A percentile compares a stretch with the other conserved stretches of the same genome.
phyloP scores from a whole-genome alignment of 2,797 vertebrate genomes.

The Coranthus polyacanthus region DNA sequence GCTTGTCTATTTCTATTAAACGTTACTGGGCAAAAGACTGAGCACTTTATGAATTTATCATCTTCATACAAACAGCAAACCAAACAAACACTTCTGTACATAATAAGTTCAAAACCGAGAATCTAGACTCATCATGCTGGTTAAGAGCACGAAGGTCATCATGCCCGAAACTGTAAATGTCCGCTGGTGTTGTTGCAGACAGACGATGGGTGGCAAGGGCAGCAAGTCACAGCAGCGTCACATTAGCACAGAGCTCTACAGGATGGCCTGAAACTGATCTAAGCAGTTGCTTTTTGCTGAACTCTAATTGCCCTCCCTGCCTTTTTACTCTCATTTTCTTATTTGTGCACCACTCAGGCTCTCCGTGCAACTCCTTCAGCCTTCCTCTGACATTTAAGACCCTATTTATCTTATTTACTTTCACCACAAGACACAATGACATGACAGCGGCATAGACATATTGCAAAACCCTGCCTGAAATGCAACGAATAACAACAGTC shows the following conservation, averaged over 20 bases:
- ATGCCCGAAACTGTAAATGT: constrained; percentile 59
- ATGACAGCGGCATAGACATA: not conserved
- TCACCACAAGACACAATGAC: not conserved
- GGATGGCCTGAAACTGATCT: constrained; percentile 57
- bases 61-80: constrained; percentile 7
- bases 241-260: constrained; percentile 33
- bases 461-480: not conserved
- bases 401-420: not conserved
- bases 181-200: constrained; percentile 49
- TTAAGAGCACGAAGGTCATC: constrained; percentile 56
- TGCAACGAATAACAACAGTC: too few relatives aligned
- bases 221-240: constrained; percentile 59
- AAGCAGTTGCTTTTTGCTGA: constrained; percentile 20
- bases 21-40: constrained; percentile 18
- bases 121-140: not conserved
- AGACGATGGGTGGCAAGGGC: constrained; percentile 63
- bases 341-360: not conserved
- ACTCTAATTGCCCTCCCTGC: constrained; percentile 23
- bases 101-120: too few relatives aligned
- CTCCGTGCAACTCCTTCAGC: not conserved
- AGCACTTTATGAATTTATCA: constrained; percentile 32
- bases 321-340: not conserved
- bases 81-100: constrained; percentile 9
- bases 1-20: constrained; percentile 48
- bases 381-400: not conserved